These are phyloP conservation scores for Sebastes iracundus DNA, from an alignment of 2,797 vertebrate species.

Conservation along the genomic window DNA sequence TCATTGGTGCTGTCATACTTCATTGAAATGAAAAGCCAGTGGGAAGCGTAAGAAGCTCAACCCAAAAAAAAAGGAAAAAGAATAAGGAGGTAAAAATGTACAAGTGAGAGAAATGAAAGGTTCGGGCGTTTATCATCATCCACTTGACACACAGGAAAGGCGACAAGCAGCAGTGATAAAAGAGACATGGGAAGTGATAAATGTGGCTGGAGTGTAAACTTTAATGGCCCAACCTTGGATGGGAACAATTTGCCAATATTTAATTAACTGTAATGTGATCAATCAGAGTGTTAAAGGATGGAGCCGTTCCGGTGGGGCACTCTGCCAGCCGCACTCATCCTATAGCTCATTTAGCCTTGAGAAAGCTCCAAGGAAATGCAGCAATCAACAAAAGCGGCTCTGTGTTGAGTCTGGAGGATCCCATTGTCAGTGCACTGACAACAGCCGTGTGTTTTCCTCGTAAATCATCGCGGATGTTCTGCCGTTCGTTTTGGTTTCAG, in stretches of 20 bases:
- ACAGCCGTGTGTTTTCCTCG: slow-evolving; percentile 14
- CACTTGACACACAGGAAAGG: slow-evolving; percentile 62
- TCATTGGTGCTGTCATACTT: slow-evolving; percentile 70
- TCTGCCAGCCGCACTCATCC: slow-evolving; percentile 52
- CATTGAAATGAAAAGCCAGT: slow-evolving; percentile 63
- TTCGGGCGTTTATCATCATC: slow-evolving; percentile 67
- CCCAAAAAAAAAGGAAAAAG: background rate
- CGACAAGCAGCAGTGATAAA: slow-evolving; percentile 63
- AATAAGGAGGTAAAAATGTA: slow-evolving; percentile 41
- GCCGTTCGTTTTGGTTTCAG: background rate
- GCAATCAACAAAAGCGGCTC: slow-evolving; percentile 58
- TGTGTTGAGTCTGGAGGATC: slow-evolving; percentile 26
- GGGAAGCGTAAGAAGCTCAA: slow-evolving; percentile 31
- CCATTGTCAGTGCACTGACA: slow-evolving; percentile 17
- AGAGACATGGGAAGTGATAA: slow-evolving; percentile 65
- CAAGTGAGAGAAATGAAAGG: slow-evolving; percentile 41
- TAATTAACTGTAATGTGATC: slow-evolving; percentile 81
- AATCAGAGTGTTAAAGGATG: slow-evolving; percentile 72
- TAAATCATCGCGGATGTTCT: slow-evolving; percentile 20
- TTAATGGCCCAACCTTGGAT: slow-evolving; percentile 72
- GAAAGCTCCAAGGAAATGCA: slow-evolving; percentile 53
- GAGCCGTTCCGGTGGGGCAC: slow-evolving; percentile 55
- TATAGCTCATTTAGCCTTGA: slow-evolving; percentile 67
- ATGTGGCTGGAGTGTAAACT: slow-evolving; percentile 69
- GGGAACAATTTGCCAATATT: slow-evolving; percentile 79